A percentile compares a stretch with the other conserved stretches of the same genome.
Conservation (phyloP, 2,888 invertebrate genomes). For the Trissolcus japonicus region DNA sequence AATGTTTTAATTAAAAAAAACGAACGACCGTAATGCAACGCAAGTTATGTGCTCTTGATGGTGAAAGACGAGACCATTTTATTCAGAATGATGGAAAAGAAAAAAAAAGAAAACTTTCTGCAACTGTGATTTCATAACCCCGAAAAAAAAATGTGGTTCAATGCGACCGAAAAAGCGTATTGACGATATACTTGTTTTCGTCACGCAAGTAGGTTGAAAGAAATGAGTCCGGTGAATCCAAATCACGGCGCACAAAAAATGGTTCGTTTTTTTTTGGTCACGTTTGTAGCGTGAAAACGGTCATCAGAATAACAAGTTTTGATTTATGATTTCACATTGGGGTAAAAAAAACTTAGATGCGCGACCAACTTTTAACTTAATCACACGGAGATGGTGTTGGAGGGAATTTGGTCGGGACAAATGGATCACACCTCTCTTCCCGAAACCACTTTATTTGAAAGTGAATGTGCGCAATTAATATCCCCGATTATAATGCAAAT, state of each 20-base stretch:
- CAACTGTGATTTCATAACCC: too few species aligned
- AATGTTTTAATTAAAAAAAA: slow-evolving; percentile 4
- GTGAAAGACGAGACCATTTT: too few species aligned
- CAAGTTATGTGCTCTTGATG: too few species aligned
- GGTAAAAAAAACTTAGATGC: not conserved
- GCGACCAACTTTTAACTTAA: too few species aligned
- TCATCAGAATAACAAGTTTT: slow-evolving; percentile 12
- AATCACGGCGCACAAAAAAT: too few species aligned
- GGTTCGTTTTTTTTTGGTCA: too few species aligned
- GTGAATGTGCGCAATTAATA: slow-evolving; percentile 34
- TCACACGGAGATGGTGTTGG: too few species aligned
- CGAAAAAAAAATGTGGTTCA: too few species aligned
- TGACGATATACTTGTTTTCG: slow-evolving; percentile 14
- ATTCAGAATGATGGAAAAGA: too few species aligned
- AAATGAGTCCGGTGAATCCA: slow-evolving; percentile 16
- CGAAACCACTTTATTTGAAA: slow-evolving; percentile 18
- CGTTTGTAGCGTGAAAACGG: slow-evolving; percentile 5
- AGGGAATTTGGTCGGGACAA: too few species aligned
- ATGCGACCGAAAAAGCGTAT: slow-evolving; percentile 11
- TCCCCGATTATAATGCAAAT: slow-evolving; percentile 41
- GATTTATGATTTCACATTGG: slow-evolving; percentile 14
- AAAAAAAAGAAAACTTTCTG: too few species aligned
- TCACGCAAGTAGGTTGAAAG: slow-evolving; percentile 19
- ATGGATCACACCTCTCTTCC: not conserved
- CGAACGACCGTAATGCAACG: not conserved